Percentiles rank a stretch among this genome's conserved stretches.
phyloP scores from a whole-genome alignment of 2,888 invertebrate species.

The Branchellion lobata region DNA sequence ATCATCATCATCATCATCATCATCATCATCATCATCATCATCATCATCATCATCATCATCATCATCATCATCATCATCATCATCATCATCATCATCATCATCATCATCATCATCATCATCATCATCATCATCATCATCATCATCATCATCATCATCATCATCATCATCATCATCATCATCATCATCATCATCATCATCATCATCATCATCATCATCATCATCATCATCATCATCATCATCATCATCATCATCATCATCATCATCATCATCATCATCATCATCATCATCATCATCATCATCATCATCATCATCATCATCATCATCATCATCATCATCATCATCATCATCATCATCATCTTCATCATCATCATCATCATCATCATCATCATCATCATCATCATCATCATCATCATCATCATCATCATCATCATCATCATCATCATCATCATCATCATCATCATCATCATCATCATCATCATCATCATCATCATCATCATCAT shows the following conservation, averaged over 20 bases:
- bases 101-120: constrained; percentile 47
- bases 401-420: no score
- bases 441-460: no score
- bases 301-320: constrained; percentile 26
- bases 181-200: no score
- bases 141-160: constrained; percentile 42
- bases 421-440: no score
- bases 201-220: no score
- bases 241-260: no score
- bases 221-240: no score
- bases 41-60: constrained; percentile 36
- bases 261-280: no score
- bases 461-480: no score
- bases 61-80: constrained; percentile 35
- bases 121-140: constrained; percentile 40
- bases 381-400: no score
- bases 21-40: constrained; percentile 37
- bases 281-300: constrained; percentile 27
- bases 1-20: constrained; percentile 32
- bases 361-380: no score
- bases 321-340: constrained; percentile 36
- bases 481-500: no score
- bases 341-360: constrained; percentile 19
- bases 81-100: constrained; percentile 42
- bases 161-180: constrained; percentile 38